A percentile compares a stretch with the other conserved stretches of the same genome.
phyloP scores from a whole-genome alignment of 1,140 invertebrate genomes.

The Drosophila ercepeae region DNA sequence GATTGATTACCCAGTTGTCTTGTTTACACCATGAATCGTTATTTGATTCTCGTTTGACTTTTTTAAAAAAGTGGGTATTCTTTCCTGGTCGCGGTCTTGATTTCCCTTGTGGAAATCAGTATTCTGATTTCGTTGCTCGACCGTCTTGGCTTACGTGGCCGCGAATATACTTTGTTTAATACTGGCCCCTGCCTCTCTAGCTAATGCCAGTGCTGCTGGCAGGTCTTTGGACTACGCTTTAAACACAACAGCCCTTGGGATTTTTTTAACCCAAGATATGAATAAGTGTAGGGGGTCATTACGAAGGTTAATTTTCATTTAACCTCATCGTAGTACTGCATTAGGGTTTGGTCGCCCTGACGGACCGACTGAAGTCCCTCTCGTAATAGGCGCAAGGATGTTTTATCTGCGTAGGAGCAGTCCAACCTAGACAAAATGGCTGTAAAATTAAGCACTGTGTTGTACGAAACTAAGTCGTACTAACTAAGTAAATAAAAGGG shows the following conservation, averaged over 20 bases:
- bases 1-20: not conserved
- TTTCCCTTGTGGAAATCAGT: not conserved
- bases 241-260: not conserved
- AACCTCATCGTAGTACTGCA: conserved; percentile 15
- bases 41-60: conserved; percentile 5
- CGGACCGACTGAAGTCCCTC: too few species aligned
- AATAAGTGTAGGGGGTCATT: too few species aligned
- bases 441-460: conserved; percentile 24
- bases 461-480: conserved; percentile 17
- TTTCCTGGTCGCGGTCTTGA: conserved; percentile 3
- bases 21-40: not conserved
- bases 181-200: not conserved
- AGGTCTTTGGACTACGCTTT: not conserved
- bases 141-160: too few species aligned
- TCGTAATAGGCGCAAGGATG: too few species aligned
- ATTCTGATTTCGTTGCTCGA: too few species aligned
- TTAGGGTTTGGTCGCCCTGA: too few species aligned
- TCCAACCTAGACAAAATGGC: conserved; percentile 14
- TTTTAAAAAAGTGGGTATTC: conserved; percentile 11
- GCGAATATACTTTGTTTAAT: conserved; percentile 2
- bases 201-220: conserved; percentile 3
- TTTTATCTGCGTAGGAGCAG: too few species aligned
- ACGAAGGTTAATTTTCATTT: too few species aligned
- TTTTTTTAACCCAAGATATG: conserved; percentile 2
- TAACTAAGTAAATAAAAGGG: too few species aligned